A percentile compares a stretch with the other conserved stretches of the same genome.
phyloP scores from a whole-genome alignment of 1,140 invertebrate genomes.

The Acromyrmex echinatior region DNA sequence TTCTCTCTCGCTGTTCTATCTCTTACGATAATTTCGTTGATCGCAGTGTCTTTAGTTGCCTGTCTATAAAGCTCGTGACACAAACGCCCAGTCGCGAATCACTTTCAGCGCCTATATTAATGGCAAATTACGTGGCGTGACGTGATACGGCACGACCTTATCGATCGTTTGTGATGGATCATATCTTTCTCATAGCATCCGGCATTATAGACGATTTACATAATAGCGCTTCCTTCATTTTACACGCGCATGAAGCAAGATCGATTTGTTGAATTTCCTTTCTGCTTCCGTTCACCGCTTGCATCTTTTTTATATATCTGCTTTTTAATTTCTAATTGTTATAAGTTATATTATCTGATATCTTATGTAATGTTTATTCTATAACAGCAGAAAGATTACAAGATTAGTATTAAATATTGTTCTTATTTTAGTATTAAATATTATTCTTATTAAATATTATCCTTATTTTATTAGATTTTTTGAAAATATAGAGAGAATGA shows the following conservation, averaged over 20 bases:
- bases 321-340: not conserved
- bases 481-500: not conserved
- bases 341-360: not conserved
- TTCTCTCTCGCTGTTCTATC: slow-evolving; percentile 40
- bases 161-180: slow-evolving; percentile 66
- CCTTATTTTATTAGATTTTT: not conserved
- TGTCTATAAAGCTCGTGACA: slow-evolving; percentile 49
- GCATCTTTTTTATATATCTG: slow-evolving; percentile 13
- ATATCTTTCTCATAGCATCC: slow-evolving; percentile 58
- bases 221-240: slow-evolving; percentile 66
- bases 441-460: not conserved
- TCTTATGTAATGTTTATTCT: slow-evolving; percentile 8
- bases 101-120: slow-evolving; percentile 49
- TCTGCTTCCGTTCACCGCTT: slow-evolving; percentile 27
- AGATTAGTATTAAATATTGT: not conserved
- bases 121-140: slow-evolving; percentile 33
- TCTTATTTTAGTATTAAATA: no score
- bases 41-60: slow-evolving; percentile 77
- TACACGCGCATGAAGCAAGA: slow-evolving; percentile 61
- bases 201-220: slow-evolving; percentile 41
- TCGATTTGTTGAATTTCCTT: slow-evolving; percentile 40
- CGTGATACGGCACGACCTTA: slow-evolving; percentile 33
- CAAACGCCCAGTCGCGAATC: slow-evolving; percentile 44
- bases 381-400: slow-evolving; percentile 9
- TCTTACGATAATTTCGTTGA: slow-evolving; percentile 61